Percentiles rank a stretch among this genome's conserved stretches.
Evolutionary conservation across 2,797 vertebrate species (phyloP).

Genomic region (Chromis chromis): DNA sequence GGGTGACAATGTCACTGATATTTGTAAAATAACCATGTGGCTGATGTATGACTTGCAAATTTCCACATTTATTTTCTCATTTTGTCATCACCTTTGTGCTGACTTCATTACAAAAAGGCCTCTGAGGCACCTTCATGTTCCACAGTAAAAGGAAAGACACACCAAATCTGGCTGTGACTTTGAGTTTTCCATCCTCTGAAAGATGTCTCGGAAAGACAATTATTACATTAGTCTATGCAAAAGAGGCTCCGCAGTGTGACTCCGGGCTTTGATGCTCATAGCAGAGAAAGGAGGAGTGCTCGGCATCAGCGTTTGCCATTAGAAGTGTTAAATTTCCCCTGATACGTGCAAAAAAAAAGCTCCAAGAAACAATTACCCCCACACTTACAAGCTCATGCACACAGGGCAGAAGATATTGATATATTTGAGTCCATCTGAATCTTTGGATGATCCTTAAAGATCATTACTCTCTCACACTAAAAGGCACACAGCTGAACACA

Average conservation of each 20-base stretch:
- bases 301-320: constrained; percentile 64
- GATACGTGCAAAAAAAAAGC: constrained; percentile 52
- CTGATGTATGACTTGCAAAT: background rate
- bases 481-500: constrained; percentile 27
- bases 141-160: constrained; percentile 15
- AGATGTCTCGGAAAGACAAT: constrained; percentile 47
- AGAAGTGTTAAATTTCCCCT: constrained; percentile 69
- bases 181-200: constrained; percentile 40
- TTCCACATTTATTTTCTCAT: constrained; percentile 23
- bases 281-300: constrained; percentile 46
- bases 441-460: constrained; percentile 46
- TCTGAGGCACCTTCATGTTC: constrained; percentile 2
- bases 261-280: constrained; percentile 58
- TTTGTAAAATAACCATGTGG: background rate
- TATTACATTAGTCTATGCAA: constrained; percentile 52
- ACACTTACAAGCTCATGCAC: constrained; percentile 39
- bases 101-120: constrained; percentile 7
- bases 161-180: constrained; percentile 9
- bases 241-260: constrained; percentile 40
- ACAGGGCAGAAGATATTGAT: constrained; percentile 42
- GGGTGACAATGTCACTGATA: constrained; percentile 26
- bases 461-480: constrained; percentile 21
- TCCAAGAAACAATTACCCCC: constrained; percentile 64
- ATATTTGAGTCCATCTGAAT: constrained; percentile 32
- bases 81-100: constrained; percentile 1